Conservation (phyloP, 2,113 vertebrate species). For the Psettodes erumei region DNA sequence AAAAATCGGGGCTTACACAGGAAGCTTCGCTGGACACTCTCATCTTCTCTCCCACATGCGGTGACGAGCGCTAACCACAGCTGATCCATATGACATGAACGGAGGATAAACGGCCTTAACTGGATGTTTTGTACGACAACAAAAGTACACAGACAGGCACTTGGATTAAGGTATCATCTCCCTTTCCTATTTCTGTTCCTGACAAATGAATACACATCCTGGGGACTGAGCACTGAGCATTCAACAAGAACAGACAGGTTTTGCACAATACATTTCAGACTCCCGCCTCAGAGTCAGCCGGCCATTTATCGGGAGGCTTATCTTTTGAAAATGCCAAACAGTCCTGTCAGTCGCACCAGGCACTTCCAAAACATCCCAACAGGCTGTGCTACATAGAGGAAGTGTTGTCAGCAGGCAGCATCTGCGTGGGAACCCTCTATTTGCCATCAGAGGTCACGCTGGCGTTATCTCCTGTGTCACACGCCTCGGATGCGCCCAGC, state of each 20-base stretch:
- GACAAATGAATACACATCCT: not conserved
- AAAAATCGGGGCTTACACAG: constrained; percentile 8
- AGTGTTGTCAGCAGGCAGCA: constrained; percentile 17
- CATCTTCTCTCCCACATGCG: not conserved
- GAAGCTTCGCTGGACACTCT: constrained; percentile 8
- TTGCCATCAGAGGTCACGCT: constrained; percentile 31
- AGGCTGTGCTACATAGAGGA: constrained; percentile 13
- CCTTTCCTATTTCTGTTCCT: constrained; percentile 9
- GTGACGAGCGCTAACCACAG: constrained; percentile 4
- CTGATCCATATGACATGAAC: not conserved
- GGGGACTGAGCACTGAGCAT: constrained; percentile 21
- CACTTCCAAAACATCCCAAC: constrained; percentile 3
- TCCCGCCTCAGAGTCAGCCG: not conserved
- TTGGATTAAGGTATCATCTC: constrained; percentile 26
- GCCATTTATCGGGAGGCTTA: not conserved
- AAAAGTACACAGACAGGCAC: constrained; percentile 33
- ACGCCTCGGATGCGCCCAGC: constrained; percentile 19
- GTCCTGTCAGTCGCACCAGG: not conserved
- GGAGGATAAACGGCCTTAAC: constrained; percentile 15
- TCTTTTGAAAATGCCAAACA: not conserved
- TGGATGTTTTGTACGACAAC: constrained; percentile 7
- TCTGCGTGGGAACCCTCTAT: constrained; percentile 3
- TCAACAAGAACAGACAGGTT: constrained; percentile 2
- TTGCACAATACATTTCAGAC: not conserved
- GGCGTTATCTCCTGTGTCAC: constrained; percentile 60